Percentiles rank a stretch among this genome's conserved stretches.
Evolutionary conservation across 2,797 vertebrate genomes (phyloP).

Genomic region (Pyrocephalus nanus): DNA sequence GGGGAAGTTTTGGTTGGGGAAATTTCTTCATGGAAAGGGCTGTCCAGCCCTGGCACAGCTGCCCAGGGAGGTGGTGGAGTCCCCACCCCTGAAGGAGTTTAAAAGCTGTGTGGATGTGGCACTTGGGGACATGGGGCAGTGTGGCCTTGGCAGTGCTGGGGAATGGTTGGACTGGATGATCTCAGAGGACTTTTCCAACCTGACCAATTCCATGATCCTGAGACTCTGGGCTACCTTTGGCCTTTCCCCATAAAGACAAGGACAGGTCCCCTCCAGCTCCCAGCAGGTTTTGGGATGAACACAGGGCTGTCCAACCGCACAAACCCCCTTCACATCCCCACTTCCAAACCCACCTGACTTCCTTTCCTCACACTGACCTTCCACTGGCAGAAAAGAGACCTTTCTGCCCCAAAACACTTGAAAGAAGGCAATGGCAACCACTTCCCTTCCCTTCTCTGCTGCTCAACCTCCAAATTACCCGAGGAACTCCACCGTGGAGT

Average conservation of each 20-base stretch:
- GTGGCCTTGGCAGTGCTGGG: background rate
- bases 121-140: background rate
- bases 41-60: background rate
- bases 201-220: background rate
- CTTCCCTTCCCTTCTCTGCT: background rate
- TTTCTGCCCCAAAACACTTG: too few species aligned
- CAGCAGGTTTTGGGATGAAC: fast-evolving
- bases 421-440: background rate
- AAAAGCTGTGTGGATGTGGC: background rate
- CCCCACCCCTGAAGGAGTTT: background rate
- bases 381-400: background rate
- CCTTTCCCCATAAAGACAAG: background rate
- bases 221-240: background rate
- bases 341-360: background rate
- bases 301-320: background rate
- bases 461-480: background rate
- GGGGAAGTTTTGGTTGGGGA: background rate
- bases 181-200: background rate
- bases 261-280: background rate
- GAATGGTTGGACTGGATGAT: background rate
- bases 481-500: background rate
- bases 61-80: too few species aligned
- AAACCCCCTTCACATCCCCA: background rate
- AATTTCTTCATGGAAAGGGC: background rate
- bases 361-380: background rate